Conservation (phyloP, 2,797 vertebrate species). For the Halcyon badia region DNA sequence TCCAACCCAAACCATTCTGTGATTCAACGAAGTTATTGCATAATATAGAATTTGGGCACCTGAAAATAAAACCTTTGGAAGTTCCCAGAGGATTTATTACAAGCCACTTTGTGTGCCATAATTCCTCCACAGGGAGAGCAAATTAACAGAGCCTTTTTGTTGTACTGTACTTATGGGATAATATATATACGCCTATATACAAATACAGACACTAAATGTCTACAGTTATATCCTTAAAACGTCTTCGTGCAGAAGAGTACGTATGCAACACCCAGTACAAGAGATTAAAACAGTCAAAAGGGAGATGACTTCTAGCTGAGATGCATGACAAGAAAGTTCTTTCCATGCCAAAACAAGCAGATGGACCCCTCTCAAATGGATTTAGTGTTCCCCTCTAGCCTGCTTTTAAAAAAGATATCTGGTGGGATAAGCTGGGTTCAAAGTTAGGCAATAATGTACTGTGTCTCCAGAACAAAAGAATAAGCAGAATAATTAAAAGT, state of each 20-base stretch:
- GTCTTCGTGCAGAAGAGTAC: background rate
- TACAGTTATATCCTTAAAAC: background rate
- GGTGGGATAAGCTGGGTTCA: constrained; percentile 23
- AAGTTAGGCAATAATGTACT: background rate
- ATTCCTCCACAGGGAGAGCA: background rate
- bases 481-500: background rate
- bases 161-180: rapidly evolving
- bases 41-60: background rate
- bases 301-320: background rate
- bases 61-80: background rate
- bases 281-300: background rate
- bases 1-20: background rate
- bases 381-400: constrained; percentile 6
- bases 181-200: background rate
- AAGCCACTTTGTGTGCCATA: rapidly evolving
- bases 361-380: background rate
- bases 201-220: background rate
- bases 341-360: constrained; percentile 45
- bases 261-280: background rate
- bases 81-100: background rate
- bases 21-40: background rate
- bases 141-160: background rate
- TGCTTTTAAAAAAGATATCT: background rate
- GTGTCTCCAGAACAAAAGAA: constrained; percentile 29
- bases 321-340: background rate